A percentile compares a stretch with the other conserved stretches of the same genome.
phyloP scores from a whole-genome alignment of 2,113 vertebrate genomes.

The Salminus brasiliensis region DNA sequence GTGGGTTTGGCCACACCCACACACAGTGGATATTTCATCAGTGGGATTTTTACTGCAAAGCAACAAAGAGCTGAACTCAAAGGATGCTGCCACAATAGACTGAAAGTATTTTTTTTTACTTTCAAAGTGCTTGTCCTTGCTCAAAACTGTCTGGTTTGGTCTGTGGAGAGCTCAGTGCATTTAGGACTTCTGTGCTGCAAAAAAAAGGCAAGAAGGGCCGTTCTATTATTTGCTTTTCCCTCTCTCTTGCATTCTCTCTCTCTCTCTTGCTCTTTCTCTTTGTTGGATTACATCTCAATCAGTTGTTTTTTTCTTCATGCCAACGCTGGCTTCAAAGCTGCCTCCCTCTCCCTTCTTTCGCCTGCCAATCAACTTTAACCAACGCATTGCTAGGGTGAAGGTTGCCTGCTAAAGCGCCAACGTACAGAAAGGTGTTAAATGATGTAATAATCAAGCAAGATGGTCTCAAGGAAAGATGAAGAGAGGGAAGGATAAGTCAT shows the following conservation, averaged over 20 bases:
- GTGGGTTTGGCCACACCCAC: not conserved
- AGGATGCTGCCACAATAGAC: no score
- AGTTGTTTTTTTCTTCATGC: slow-evolving; percentile 22
- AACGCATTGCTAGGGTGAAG: slow-evolving; percentile 2
- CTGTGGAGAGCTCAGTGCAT: not conserved
- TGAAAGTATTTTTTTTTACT: no score
- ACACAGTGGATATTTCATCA: not conserved
- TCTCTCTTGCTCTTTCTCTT: not conserved
- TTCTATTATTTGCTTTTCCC: not conserved
- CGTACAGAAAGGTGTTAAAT: slow-evolving; percentile 19
- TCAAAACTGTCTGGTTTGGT: not conserved
- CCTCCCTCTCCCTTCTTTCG: slow-evolving; percentile 8
- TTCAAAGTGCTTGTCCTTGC: not conserved
- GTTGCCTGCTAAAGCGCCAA: slow-evolving; percentile 17
- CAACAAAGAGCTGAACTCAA: no score
- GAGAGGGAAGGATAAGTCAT: slow-evolving; percentile 5
- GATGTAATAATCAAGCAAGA: slow-evolving; percentile 15
- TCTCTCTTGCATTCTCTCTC: not conserved
- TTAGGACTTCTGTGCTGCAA: slow-evolving; percentile 15
- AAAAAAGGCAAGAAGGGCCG: not conserved
- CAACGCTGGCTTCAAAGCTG: slow-evolving; percentile 24
- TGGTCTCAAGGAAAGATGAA: not conserved
- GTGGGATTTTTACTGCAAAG: not conserved
- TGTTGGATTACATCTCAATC: slow-evolving; percentile 12
- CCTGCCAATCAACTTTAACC: slow-evolving; percentile 25